These are phyloP conservation scores for Cynocephalus volans DNA, from an alignment of 2,113 vertebrate species.

Conservation along the genomic window DNA sequence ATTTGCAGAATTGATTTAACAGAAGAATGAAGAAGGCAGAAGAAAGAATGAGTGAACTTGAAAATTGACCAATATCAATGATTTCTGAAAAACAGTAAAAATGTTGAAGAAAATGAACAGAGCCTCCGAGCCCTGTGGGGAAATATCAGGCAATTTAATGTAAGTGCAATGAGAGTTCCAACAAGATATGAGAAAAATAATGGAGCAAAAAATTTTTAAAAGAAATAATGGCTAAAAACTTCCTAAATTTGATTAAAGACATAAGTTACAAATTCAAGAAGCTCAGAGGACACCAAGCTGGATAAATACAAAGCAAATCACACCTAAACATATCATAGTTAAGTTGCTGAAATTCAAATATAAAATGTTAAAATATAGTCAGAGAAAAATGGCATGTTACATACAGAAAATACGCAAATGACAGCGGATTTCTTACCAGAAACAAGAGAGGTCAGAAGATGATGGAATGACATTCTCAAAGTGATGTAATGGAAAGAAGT, in stretches of 20 bases:
- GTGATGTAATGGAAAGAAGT: background rate
- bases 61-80: background rate
- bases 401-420: background rate
- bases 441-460: background rate
- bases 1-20: background rate
- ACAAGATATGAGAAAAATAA: background rate
- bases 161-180: background rate
- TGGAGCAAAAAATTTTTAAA: background rate
- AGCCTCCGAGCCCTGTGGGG: background rate
- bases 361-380: background rate
- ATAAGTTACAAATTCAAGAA: background rate
- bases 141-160: background rate
- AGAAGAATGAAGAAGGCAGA: background rate
- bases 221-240: background rate
- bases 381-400: background rate
- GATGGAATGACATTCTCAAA: background rate
- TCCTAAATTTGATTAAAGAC: background rate
- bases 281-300: background rate
- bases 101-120: background rate
- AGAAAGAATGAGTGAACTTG: background rate
- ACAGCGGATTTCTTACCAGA: background rate
- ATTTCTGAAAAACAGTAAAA: background rate
- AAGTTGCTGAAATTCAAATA: background rate
- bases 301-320: background rate
- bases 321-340: background rate